phyloP scores from a whole-genome alignment of 1,140 invertebrate species.

The Heterodera schachtii region DNA sequence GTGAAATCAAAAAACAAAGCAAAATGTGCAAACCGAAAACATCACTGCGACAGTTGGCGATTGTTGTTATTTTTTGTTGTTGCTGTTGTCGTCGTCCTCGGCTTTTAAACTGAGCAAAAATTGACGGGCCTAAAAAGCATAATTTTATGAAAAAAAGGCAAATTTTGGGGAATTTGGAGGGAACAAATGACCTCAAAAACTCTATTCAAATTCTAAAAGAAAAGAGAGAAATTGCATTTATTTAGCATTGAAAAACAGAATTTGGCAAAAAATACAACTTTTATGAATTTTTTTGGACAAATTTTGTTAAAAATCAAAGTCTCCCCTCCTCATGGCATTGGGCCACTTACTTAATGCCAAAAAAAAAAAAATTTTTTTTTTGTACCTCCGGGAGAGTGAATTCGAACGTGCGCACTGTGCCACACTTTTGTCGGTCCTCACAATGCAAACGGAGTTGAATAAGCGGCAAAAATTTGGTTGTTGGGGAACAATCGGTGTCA shows the following conservation, averaged over 20 bases:
- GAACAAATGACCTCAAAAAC: too few species aligned
- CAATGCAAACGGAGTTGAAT: slow-evolving; percentile 5
- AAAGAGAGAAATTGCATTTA: too few species aligned
- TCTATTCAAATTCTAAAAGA: too few species aligned
- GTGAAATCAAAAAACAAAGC: too few species aligned
- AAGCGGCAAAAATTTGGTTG: slow-evolving; percentile 4
- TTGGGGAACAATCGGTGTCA: slow-evolving; percentile 21
- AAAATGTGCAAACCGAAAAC: not conserved
- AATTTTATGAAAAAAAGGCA: not conserved
- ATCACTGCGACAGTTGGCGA: not conserved
- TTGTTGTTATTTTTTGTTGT: not conserved
- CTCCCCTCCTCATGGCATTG: too few species aligned
- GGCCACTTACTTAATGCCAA: too few species aligned
- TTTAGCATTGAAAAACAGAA: too few species aligned
- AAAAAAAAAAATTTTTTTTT: too few species aligned
- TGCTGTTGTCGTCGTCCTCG: not conserved
- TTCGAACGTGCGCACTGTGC: not conserved
- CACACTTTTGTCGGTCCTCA: slow-evolving; percentile 1
- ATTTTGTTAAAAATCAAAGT: too few species aligned
- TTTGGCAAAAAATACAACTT: too few species aligned
- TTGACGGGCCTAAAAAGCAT: not conserved
- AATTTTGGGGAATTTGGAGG: too few species aligned
- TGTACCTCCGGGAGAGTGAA: not conserved
- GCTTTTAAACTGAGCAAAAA: not conserved
- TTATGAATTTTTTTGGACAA: too few species aligned